Evolutionary conservation across 2,113 vertebrate genomes (phyloP), one percentile per base, ranked within the genome.

Genomic region (Pollachius pollachius): DNA sequence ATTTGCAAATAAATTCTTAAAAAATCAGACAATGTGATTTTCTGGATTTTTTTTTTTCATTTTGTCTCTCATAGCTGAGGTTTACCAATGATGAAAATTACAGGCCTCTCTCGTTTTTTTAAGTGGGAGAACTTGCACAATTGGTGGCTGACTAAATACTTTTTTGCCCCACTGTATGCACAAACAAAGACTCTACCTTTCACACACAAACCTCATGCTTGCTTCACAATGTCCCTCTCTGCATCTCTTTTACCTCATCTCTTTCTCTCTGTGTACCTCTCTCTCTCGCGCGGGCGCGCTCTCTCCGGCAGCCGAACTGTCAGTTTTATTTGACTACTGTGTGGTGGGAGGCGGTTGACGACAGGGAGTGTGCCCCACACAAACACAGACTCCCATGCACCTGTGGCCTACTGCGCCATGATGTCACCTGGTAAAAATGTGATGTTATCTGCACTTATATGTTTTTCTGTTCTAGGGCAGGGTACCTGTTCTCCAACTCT

Each of bases 351-450:
- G 41, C 41, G 12, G 41, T 48, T 9, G 41, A 7, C 12, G 41
- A 2, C 41, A 48, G 41, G 41, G 41, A 48, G 12, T 48, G 41
- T 48, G 41, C 30, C 30, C 30, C 41, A 60, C 58, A 60, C 58
- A 60, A 18, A 60, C 58, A 60, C 58, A 19, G 18, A 19, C n/a
- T 8, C 58, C 21, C n/a, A 21, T 12, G 5, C 56, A 16, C 16
- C 54, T 57, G 54, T 57, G 15, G 15, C 54, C 16, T 57, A 48
- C 41, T 12, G n/a, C 58, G 18, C 17, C 18, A 18, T 21, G 58
- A 60, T 21, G n/a, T 60, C 58, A 60, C 18, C 58, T 23, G 58
- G n/a, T 60, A 60, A 21, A 18, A 60, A 60, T 60, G 58, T 60
- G 18, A n/a, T 58, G 58, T 12, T 8, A 60, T 60, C 58, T 57